These are phyloP conservation scores for Actenoides hombroni DNA, from an alignment of 2,113 vertebrate genomes.

Conservation along the genomic window DNA sequence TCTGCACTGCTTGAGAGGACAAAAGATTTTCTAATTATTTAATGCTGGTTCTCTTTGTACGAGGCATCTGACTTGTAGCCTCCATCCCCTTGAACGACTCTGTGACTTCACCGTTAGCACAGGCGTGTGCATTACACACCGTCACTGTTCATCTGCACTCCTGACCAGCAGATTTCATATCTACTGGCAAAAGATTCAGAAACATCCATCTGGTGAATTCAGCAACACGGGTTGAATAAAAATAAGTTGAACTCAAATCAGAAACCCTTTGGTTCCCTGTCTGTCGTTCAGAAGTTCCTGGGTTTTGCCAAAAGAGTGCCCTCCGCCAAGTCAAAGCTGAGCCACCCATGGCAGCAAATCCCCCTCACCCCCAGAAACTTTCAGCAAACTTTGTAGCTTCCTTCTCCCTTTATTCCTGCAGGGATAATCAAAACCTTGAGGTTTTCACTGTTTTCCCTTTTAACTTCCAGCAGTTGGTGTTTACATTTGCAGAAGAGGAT, in stretches of 20 bases:
- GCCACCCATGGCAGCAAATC: accelerated
- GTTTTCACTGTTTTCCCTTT: background rate
- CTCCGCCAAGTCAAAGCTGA: background rate
- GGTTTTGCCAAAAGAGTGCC: background rate
- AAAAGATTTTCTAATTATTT: background rate
- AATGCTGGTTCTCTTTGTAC: background rate
- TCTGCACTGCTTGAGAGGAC: background rate
- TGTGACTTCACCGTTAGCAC: background rate
- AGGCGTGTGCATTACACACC: background rate
- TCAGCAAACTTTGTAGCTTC: background rate
- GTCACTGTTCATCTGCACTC: accelerated
- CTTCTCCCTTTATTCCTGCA: background rate
- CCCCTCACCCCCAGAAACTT: background rate
- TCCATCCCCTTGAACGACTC: background rate
- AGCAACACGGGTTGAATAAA: background rate
- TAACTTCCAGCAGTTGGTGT: background rate
- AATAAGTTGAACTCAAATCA: background rate
- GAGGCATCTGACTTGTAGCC: background rate
- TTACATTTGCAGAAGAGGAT: background rate
- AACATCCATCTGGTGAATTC: background rate
- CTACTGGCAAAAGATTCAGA: background rate
- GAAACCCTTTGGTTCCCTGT: background rate
- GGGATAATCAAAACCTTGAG: background rate
- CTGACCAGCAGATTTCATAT: background rate
- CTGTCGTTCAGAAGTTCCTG: background rate